phyloP scores from a whole-genome alignment of 1,140 invertebrate genomes.

The Formica exsecta region DNA sequence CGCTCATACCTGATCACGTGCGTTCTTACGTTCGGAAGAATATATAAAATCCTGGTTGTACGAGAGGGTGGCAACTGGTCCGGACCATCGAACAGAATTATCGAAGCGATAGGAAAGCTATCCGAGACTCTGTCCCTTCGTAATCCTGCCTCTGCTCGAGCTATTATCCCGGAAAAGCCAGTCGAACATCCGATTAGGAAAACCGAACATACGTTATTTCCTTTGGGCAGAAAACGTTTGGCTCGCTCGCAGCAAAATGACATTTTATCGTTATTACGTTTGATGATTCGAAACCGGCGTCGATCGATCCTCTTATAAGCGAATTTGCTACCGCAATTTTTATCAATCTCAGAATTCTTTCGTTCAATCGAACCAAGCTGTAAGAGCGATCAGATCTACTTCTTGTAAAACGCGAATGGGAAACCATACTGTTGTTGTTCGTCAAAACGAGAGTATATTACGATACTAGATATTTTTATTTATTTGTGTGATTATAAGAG shows the following conservation, averaged over 20 bases:
- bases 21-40: conserved; percentile 21
- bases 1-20: conserved; percentile 11
- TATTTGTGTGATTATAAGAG: neutral
- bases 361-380: conserved; percentile 23
- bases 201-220: conserved; percentile 78
- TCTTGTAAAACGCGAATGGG: neutral
- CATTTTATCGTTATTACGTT: conserved; percentile 75
- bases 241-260: conserved; percentile 61
- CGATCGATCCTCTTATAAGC: conserved; percentile 68
- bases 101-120: conserved; percentile 75
- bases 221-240: conserved; percentile 50
- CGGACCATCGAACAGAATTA: conserved; percentile 75
- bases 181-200: conserved; percentile 79
- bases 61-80: conserved; percentile 70
- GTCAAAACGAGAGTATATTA: neutral
- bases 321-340: conserved; percentile 63
- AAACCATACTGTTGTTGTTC: too few species aligned
- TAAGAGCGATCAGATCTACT: conserved; percentile 25
- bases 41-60: conserved; percentile 49
- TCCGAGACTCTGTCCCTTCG: conserved; percentile 69
- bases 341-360: conserved; percentile 53
- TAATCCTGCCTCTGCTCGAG: conserved; percentile 72
- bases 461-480: neutral
- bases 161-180: conserved; percentile 77
- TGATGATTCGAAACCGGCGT: conserved; percentile 56